Conservation (phyloP, 2,888 invertebrate genomes). For the Cecidostiba fungosa region DNA sequence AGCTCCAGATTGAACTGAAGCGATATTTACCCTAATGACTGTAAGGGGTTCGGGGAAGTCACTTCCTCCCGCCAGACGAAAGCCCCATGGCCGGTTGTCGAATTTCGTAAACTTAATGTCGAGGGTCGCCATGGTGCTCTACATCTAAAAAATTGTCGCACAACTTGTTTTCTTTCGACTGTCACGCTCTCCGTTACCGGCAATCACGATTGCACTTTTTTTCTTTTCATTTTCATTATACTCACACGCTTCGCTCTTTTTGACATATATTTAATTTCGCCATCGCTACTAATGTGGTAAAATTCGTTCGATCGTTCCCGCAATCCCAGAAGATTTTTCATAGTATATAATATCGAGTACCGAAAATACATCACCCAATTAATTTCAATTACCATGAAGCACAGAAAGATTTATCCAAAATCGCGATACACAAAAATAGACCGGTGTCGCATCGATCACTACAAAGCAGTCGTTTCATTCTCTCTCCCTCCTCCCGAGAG, state of each 20-base stretch:
- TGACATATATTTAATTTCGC: background rate
- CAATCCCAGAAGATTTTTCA: too few species aligned
- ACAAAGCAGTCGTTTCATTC: conserved; percentile 33
- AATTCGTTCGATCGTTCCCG: too few species aligned
- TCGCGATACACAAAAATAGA: background rate
- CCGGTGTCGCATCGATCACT: conserved; percentile 25
- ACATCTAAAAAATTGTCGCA: conserved; percentile 72
- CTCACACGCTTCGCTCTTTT: conserved; percentile 51
- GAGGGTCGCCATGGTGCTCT: conserved; percentile 83
- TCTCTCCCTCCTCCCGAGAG: conserved; percentile 5
- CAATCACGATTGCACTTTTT: conserved; percentile 54
- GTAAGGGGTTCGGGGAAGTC: conserved; percentile 89
- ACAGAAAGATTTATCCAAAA: background rate
- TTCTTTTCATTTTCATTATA: background rate
- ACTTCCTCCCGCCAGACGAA: conserved; percentile 88
- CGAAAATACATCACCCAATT: too few species aligned
- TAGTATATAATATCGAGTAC: too few species aligned
- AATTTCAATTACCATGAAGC: too few species aligned
- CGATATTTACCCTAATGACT: conserved; percentile 85
- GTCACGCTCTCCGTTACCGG: background rate
- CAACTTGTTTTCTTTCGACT: conserved; percentile 17
- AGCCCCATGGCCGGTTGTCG: conserved; percentile 88
- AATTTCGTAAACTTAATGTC: conserved; percentile 85
- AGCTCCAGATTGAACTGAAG: background rate
- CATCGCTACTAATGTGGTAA: background rate